Conservation (phyloP, 2,113 vertebrate species). For the Corvus hawaiiensis region DNA sequence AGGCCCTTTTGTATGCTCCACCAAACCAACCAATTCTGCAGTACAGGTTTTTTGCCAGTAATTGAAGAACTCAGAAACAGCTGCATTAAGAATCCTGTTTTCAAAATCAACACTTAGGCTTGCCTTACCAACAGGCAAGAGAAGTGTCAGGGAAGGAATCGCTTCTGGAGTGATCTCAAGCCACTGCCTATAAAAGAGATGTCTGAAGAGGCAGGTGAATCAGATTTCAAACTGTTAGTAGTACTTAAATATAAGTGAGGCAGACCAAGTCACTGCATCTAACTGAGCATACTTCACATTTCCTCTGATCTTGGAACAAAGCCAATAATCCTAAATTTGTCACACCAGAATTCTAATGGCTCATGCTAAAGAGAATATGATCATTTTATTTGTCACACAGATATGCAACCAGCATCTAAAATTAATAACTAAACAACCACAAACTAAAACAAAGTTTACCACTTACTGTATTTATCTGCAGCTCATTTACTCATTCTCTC, state of each 20-base stretch:
- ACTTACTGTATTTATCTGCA: neutral
- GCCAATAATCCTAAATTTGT: neutral
- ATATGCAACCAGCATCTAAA: neutral
- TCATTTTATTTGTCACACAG: neutral
- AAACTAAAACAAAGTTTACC: neutral
- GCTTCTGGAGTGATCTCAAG: neutral
- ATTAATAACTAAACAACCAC: neutral
- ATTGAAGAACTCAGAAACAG: neutral
- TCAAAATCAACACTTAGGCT: neutral
- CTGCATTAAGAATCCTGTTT: neutral
- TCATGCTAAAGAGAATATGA: neutral
- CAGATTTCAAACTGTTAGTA: neutral
- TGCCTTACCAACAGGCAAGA: neutral
- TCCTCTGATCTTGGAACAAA: neutral
- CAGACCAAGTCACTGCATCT: neutral
- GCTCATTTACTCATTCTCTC: neutral
- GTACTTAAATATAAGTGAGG: neutral
- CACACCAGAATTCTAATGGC: neutral
- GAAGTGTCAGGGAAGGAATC: neutral
- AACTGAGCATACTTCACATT: neutral
- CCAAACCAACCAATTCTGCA: neutral
- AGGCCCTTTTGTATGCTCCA: neutral
- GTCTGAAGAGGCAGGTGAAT: neutral
- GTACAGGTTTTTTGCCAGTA: neutral
- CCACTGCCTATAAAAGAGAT: neutral